Conservation (phyloP, 2,888 invertebrate species). For the Tachina fera region DNA sequence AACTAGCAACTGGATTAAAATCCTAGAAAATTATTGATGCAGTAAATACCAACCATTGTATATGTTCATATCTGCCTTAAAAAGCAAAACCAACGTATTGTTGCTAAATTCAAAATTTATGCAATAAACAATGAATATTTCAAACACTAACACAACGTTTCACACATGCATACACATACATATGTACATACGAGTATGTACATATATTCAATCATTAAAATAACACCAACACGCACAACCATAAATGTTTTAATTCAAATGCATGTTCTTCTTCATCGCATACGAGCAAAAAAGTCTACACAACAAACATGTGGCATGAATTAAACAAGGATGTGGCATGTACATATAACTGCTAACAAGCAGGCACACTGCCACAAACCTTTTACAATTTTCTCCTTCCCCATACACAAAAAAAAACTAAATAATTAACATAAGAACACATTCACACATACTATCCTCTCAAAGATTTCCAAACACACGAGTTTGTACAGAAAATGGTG, state of each 20-base stretch:
- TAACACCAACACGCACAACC: neutral
- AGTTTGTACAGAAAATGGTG: neutral
- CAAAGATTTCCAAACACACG: neutral
- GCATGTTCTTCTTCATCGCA: neutral
- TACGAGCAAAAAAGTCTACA: neutral
- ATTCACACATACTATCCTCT: neutral
- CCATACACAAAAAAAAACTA: neutral
- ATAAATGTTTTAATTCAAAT: neutral
- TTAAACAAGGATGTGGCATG: conserved; percentile 44
- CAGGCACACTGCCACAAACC: neutral
- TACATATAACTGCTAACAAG: conserved; percentile 10
- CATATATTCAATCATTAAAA: neutral
- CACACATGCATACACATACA: neutral
- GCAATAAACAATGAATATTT: conserved; percentile 26
- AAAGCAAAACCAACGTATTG: conserved; percentile 8
- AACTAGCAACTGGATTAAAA: neutral
- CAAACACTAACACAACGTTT: neutral
- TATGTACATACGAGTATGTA: neutral
- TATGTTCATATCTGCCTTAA: neutral
- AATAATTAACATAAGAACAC: neutral
- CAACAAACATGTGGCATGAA: conserved; percentile 26
- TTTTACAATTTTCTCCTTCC: neutral
- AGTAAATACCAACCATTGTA: neutral
- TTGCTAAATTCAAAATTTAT: conserved; percentile 11
- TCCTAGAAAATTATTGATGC: neutral